Evolutionary conservation across 2,113 vertebrate genomes (phyloP), one percentile per base, ranked within the genome.

Genomic region (Urocynchramus pylzowi): DNA sequence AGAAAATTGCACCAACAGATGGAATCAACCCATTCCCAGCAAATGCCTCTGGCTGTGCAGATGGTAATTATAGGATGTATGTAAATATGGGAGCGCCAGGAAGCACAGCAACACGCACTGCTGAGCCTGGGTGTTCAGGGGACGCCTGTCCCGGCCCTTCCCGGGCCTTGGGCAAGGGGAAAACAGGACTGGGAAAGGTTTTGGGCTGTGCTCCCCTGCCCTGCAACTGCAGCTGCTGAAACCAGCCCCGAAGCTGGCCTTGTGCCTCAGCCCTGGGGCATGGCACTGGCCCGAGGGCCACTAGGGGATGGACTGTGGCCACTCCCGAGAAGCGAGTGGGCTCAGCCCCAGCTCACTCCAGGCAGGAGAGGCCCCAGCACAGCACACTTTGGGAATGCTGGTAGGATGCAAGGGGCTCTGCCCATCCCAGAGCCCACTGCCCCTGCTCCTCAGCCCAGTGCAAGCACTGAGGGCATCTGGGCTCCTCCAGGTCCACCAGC

Each of bases 1-100:
- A 98, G 98, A 97, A 98, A 98, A 98, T 98, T 97, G 97, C 97
- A 98, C 98, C 98, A 98, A 98, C 98, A 98, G 98, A 98, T 98
- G 98, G 98, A 98, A 98, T 96, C 97, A 98, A 96, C 97, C 98
- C 98, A 98, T 98, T 98, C 97, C 97, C 97, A 98, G 97, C 97
- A 97, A 98, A 97, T 92, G 98, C 98, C 98, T 96, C 98, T 98
- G 98, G 98, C 98, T 98, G 98, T 98, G 98, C 98, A 98, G 98
- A 98, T 98, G 98, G 98, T 98, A 98, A 98, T 98, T 98, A 98
- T 97, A 97, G 98, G 95, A 98, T 98, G 98, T 98, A 97, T 98
- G 98, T 98, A 98, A 98, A 98, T 98, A 98, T 57, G 93, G 84
- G 71, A 93, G 97, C 97, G 94, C 96, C 76, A 90, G 97, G 97